phyloP scores from a whole-genome alignment of 2,113 vertebrate genomes.

The Mus spicilegus region DNA sequence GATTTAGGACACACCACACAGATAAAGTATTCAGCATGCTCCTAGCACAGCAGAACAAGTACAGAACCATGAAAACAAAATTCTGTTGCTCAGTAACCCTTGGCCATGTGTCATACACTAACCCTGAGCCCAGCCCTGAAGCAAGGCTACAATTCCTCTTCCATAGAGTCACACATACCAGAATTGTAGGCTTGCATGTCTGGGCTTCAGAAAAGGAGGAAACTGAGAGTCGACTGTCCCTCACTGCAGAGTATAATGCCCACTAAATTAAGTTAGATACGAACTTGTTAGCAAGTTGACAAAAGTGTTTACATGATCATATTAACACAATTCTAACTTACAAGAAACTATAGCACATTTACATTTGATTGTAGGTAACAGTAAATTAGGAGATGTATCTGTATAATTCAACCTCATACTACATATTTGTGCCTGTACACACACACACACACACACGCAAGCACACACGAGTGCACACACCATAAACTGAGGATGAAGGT shows the following conservation, averaged over 20 bases:
- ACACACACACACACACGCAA: neutral
- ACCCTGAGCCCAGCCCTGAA: slow-evolving; percentile 67
- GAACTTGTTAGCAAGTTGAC: neutral
- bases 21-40: neutral
- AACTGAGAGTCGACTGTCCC: slow-evolving; percentile 72
- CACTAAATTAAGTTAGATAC: neutral
- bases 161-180: slow-evolving; percentile 74
- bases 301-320: neutral
- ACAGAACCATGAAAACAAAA: slow-evolving; percentile 68
- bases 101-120: slow-evolving; percentile 67
- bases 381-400: neutral
- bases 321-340: neutral
- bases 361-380: neutral
- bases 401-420: neutral
- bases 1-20: slow-evolving; percentile 61
- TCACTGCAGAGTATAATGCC: slow-evolving; percentile 39
- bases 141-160: slow-evolving; percentile 74
- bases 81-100: slow-evolving; percentile 65
- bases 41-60: slow-evolving; percentile 46
- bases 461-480: neutral
- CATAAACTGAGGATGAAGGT: neutral
- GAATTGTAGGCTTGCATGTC: slow-evolving; percentile 60
- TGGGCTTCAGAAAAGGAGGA: slow-evolving; percentile 74
- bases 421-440: rapidly evolving
- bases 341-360: neutral